Conservation (phyloP, 1,140 invertebrate genomes). For the Brachionus manjavacas region DNA sequence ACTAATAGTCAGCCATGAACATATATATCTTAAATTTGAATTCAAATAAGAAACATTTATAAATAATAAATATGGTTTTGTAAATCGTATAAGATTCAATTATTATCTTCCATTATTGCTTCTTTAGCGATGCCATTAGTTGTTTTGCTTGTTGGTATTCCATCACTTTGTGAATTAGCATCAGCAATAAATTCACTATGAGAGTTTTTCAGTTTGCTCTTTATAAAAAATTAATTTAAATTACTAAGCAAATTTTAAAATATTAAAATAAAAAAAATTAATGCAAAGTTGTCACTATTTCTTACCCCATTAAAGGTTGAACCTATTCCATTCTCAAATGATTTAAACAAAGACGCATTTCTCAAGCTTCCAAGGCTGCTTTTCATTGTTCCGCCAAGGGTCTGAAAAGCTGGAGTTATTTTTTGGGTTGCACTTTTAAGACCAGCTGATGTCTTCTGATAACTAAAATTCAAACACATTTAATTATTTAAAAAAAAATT, state of each 20-base stretch:
- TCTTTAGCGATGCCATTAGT: conserved; percentile 4
- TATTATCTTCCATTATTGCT: conserved; percentile 7
- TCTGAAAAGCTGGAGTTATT: conserved; percentile 40
- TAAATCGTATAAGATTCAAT: background rate
- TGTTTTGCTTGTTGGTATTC: conserved; percentile 14
- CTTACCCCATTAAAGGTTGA: conserved; percentile 6
- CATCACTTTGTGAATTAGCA: background rate
- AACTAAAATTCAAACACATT: conserved; percentile 2
- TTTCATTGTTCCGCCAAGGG: conserved; percentile 22
- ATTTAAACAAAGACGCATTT: conserved; percentile 22
- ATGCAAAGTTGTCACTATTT: too few relatives aligned
- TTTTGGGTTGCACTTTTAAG: conserved; percentile 40
- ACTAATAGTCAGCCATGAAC: background rate
- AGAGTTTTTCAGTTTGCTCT: conserved; percentile 40
- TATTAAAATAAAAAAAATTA: too few relatives aligned
- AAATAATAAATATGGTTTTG: background rate
- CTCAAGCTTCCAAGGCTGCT: conserved; percentile 36
- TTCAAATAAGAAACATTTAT: background rate
- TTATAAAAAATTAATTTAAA: background rate
- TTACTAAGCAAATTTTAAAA: too few relatives aligned
- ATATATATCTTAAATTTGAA: background rate
- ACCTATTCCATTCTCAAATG: conserved; percentile 5
- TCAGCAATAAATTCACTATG: conserved; percentile 33
- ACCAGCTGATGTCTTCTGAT: conserved; percentile 41
- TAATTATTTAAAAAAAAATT: background rate